Evolutionary conservation across 2,113 vertebrate species (phyloP).

Genomic region (Centrocercus urophasianus): DNA sequence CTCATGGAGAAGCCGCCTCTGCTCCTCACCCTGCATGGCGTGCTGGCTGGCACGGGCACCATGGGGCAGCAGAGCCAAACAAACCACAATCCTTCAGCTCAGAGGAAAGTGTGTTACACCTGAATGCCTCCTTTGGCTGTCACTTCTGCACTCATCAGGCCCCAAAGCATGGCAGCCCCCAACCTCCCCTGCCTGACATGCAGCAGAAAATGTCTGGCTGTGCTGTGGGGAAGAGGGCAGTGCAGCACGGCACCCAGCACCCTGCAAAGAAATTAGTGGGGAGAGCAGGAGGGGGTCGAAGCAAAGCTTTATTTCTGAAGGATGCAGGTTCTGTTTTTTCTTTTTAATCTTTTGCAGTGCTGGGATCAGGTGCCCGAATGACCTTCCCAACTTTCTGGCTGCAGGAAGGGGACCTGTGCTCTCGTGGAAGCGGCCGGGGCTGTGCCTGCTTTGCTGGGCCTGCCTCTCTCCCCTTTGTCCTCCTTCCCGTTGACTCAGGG

Average conservation of each 20-base stretch:
- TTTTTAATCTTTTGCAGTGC: fast-evolving
- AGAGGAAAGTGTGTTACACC: not conserved
- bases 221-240: not conserved
- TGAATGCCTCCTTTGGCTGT: not conserved
- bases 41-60: not conserved
- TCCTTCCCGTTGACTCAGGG: constrained; percentile 4
- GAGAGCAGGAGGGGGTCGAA: not conserved
- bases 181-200: too few relatives aligned
- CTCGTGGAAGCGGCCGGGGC: not conserved
- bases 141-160: not conserved
- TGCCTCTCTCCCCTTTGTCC: constrained; percentile 3
- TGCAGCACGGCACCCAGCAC: not conserved
- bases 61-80: not conserved
- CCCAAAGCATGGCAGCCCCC: not conserved
- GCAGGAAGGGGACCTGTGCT: not conserved
- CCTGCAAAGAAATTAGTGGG: not conserved
- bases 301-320: not conserved
- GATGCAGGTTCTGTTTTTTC: too few relatives aligned
- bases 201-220: not conserved
- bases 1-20: fast-evolving
- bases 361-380: not conserved
- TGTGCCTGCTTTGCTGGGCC: not conserved
- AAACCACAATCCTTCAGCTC: not conserved
- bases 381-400: not conserved
- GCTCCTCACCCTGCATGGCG: not conserved